A percentile compares a stretch with the other conserved stretches of the same genome.
Conservation (phyloP, 2,113 vertebrate genomes). For the Petrocephalus zakoni region DNA sequence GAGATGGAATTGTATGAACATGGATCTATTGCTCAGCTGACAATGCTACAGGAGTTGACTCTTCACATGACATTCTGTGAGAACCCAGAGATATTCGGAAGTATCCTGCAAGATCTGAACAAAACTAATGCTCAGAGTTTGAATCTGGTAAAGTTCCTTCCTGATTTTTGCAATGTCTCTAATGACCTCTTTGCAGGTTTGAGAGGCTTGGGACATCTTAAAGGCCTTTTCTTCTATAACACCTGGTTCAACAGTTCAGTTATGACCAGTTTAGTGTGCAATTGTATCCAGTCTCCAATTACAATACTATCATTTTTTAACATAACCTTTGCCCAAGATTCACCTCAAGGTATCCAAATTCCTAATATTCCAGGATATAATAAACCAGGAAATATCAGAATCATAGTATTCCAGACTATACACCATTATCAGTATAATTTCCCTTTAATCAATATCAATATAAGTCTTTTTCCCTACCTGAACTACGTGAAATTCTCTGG, state of each 20-base stretch:
- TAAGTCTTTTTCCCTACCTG: constrained; percentile 30
- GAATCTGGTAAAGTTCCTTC: constrained; percentile 39
- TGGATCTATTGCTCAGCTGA: constrained; percentile 45
- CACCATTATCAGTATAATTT: constrained; percentile 51
- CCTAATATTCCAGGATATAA: constrained; percentile 32
- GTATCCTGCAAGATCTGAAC: constrained; percentile 45
- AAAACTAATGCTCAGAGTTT: constrained; percentile 27
- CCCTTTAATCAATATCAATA: constrained; percentile 43
- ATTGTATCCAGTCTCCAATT: constrained; percentile 40
- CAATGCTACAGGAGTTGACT: constrained; percentile 34
- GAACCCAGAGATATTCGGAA: constrained; percentile 33
- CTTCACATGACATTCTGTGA: constrained; percentile 47
- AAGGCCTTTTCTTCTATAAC: constrained; percentile 41
- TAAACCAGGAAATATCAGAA: constrained; percentile 29
- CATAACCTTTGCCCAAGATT: constrained; percentile 55
- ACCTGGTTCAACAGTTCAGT: constrained; percentile 50
- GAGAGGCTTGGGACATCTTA: constrained; percentile 18
- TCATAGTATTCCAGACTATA: constrained; percentile 41
- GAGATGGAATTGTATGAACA: constrained; percentile 43
- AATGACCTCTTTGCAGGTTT: constrained; percentile 34
- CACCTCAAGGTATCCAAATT: constrained; percentile 42
- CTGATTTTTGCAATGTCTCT: constrained; percentile 37
- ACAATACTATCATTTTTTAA: constrained; percentile 44
- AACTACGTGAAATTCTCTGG: constrained; percentile 52
- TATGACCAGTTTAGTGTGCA: constrained; percentile 36